Evolutionary conservation across 92 coral and sea anemone species (phyloP), one percentile per base, ranked within the genome.

Genomic region (Actinostola sp.): DNA sequence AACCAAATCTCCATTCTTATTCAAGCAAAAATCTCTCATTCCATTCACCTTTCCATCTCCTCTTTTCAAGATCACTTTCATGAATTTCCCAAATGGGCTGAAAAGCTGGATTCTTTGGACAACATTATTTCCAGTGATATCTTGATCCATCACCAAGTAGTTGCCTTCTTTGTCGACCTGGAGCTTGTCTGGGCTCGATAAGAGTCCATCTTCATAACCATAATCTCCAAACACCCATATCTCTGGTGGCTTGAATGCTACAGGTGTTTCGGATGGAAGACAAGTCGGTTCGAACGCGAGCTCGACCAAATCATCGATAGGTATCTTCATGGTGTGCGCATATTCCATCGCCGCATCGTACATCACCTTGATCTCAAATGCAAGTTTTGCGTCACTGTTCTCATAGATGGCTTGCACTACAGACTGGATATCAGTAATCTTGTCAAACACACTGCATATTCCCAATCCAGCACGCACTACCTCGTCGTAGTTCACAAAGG

Each of bases 191-290:
- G 98, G 98, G 33, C 87, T 78, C 31, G 75, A 76, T 50, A 93
- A 51, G 46, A 81, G 89, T 14, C 98, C 98, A 50, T 91, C 90
- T 23, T 83, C 75, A 27, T 61, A 59, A 36, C 98, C 98, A 55
- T 81, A 76, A 66, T 92, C 93, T 27, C 98, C 98, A 66, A 93
- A 93, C 75, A 86, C 91, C 98, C 98, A 93, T 16, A 84, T 85
- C 74, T 73, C 89, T 4, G 94, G 98, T 63, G 93, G 86, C 80
- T 72, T 29, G 73, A 80, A 93, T 8, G 65, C 3, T 43, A 41
- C 63, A 13, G 85, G 68, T 45, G 49, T 34, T 16, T 76, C 75
- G 27, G 59, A 26, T 23, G 64, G 82, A 35, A 77, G 83, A 77
- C 82, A 78, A 63, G 71, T 80, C 8, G 73, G 60, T 19, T 82